Percentiles rank a stretch among this genome's conserved stretches.
Evolutionary conservation across 30 jellyfish, hydroid and myxozoan genomes (phyloP).

Genomic region (Aurelia aurita): DNA sequence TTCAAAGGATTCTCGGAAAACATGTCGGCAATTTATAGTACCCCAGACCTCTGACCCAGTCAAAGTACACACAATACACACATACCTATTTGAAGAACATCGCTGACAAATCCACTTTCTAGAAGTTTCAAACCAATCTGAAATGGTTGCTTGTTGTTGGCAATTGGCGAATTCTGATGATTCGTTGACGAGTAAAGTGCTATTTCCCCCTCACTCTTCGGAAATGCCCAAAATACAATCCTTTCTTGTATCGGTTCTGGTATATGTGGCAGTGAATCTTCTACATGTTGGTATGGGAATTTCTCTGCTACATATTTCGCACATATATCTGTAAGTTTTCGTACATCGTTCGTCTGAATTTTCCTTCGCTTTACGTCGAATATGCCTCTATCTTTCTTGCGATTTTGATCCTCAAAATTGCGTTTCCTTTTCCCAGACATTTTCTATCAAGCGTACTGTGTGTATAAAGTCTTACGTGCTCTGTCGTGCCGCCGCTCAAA

Average conservation of each 20-base stretch:
- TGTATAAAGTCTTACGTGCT: background rate
- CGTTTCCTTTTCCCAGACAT: conserved; percentile 62
- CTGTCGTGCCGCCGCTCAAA: conserved; percentile 2
- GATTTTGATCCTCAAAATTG: background rate
- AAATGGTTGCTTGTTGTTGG: conserved; percentile 77
- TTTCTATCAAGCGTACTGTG: background rate
- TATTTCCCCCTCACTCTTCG: conserved; percentile 73
- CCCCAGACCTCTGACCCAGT: too few relatives aligned
- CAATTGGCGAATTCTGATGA: conserved; percentile 37
- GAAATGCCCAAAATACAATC: conserved; percentile 88
- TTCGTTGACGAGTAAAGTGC: conserved; percentile 89
- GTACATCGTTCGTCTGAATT: background rate
- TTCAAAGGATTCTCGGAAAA: too few relatives aligned
- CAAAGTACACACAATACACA: background rate
- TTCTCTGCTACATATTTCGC: conserved; percentile 85
- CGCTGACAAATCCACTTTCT: conserved; percentile 80
- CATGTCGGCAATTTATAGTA: too few relatives aligned
- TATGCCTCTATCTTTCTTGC: conserved; percentile 26
- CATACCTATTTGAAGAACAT: conserved; percentile 96
- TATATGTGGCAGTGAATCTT: conserved; percentile 70
- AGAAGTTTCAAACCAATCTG: conserved; percentile 73
- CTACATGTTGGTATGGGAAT: conserved; percentile 89
- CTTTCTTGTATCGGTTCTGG: conserved; percentile 91
- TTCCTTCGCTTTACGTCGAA: conserved; percentile 35
- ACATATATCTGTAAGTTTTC: conserved; percentile 75